Base-by-base conservation (phyloP, 2,888 invertebrate species). In the Callimorpha dominula region DNA sequence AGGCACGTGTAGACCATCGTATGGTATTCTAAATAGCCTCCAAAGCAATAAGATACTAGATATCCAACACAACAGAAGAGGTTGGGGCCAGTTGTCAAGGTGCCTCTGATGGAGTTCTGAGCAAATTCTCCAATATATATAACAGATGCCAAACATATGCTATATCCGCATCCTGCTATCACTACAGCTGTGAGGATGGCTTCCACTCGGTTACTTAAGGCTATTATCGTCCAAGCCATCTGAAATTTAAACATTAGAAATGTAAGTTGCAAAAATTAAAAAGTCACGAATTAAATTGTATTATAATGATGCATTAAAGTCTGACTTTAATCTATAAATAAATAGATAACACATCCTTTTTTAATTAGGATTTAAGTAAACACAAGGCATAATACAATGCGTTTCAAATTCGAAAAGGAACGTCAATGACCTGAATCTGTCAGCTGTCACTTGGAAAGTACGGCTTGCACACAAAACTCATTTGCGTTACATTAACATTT, bases 81-180 rank as follows among this genome's bases (percentile, higher is more conserved):
- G 73, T 92, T 85, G 0, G 88, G 76, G 0, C 88, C 85, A 1
- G 94, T 87, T 0, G 91, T 90, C 89, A 95, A 86, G 3, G 87
- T 84, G 0, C 94, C 95, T 43, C 94, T 81, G 40, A 94, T 89
- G 4, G 90, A 91, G 66, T 94, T 91, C 69, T 93, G 89, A 71
- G 91, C 90, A 50, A 93, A 87, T 78, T 95, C 95, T 49, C 91
- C 87, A 63, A 93, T 81, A 78, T 83, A 94, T 6, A 94, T 88
- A 0, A 91, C 89, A 0, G 88, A 85, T 3, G 91, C 83, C 0
- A 93, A 76, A 68, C 91, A 87, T 0, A 85, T 78, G 0, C 89
- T 82, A 0, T 89, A 89, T 0, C 91, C 87, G 0, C 93, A 57
- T 0, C 95, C 95, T 0, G 90, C 86, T 15, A 94, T 74, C n/a